Base-by-base conservation (phyloP, 2,888 invertebrate species). In the Corbicula japonica region DNA sequence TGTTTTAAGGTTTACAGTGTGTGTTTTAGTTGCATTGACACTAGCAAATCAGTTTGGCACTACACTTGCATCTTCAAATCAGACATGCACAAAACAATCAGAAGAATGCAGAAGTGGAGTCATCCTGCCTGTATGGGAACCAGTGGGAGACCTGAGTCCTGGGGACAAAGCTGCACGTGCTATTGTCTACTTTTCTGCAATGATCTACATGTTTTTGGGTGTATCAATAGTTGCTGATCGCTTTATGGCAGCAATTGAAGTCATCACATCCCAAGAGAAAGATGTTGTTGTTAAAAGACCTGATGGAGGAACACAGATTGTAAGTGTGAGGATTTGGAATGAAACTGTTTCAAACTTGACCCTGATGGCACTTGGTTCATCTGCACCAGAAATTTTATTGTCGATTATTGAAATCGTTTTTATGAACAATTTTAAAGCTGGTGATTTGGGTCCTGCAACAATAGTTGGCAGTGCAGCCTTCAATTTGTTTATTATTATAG, bases 241-340 rank as follows among this genome's bases (percentile, higher is more conserved):
- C 76, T 99, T 99, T 94, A 99, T 99, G 99, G 98, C 98, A 50
- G 97, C 99, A 90, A 99, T 99, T 93, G 99, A 99, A 95, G 98
- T 98, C 87, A 99, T 99, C 93, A 99, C 99, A 66, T 98, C 99
- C 0, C 97, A 98, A 93, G 99, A 99, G 94, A 97, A 97, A 90
- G 98, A 98, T 94, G 96, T 99, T 91, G 96, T 96, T 89, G 96
- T 99, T 77, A 97, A 97, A 91, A 96, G 97, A 85, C 96, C 97
- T 84, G 97, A 97, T 90, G 97, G 97, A 80, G 97, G 97, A 80
- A 96, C 95, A 18, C 97, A 98, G 91, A 97, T 97, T 87, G 95
- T 99, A 52, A 96, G 96, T 63, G 99, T 99, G 21, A 95, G 99
- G 76, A 97, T 99, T 76, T 99, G 99, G 99, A 99, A 99, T 94